Percentiles rank a stretch among this genome's conserved stretches.
phyloP scores from a whole-genome alignment of 2,113 vertebrate species.

The Cygnus atratus region DNA sequence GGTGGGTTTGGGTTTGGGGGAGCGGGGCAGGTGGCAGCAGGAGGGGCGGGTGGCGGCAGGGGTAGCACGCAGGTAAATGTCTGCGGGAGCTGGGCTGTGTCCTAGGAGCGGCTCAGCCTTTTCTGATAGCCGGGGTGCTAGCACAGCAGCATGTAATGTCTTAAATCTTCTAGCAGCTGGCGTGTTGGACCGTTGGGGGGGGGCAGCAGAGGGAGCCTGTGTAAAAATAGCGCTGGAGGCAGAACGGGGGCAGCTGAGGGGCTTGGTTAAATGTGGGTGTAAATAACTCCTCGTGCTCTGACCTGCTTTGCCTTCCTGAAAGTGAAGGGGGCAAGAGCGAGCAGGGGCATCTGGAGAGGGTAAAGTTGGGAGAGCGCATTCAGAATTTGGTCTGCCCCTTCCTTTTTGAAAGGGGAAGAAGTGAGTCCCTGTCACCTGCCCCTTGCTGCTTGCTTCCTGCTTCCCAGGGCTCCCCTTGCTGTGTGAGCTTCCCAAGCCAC shows the following conservation, averaged over 20 bases:
- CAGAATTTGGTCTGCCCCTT: accelerated
- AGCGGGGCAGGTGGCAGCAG: too few species aligned
- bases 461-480: not conserved
- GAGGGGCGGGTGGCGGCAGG: not conserved
- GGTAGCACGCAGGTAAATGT: accelerated
- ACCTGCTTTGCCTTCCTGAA: not conserved
- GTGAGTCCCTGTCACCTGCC: accelerated
- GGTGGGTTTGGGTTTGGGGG: too few species aligned
- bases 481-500: accelerated
- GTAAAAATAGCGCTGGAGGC: not conserved
- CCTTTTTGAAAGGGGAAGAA: not conserved
- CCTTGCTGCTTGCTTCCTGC: not conserved
- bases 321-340: not conserved
- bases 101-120: not conserved
- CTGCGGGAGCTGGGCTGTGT: not conserved
- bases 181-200: accelerated
- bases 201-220: too few species aligned
- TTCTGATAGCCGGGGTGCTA: not conserved
- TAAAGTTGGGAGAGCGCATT: not conserved
- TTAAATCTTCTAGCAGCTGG: accelerated
- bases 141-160: accelerated
- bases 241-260: accelerated
- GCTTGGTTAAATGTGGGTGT: not conserved
- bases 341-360: not conserved
- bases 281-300: not conserved